Base-by-base conservation (phyloP, 2,888 invertebrate genomes). In the Agriopis aurantiaria region DNA sequence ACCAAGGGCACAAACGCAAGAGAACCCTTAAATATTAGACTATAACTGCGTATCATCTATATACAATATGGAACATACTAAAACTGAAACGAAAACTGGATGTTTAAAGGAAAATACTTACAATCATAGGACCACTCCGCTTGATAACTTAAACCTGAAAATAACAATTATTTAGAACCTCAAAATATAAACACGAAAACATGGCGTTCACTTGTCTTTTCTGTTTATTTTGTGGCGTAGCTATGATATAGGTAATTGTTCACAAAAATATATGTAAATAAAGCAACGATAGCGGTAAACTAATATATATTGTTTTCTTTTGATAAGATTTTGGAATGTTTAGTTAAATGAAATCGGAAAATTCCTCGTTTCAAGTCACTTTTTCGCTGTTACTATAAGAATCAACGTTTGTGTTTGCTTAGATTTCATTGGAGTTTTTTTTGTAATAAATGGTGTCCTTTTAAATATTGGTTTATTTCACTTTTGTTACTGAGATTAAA, bases 91-190 rank as follows among this genome's bases (percentile, higher is more conserved):
- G 17, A 23, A 23, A 0, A 23, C 17, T 43, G 8, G 8, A 10
- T 43, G 1, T 7, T 43, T 9, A 43, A 9, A 55, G 7, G 8
- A 53, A 57, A 58, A 64, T 72, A 89, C 89, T 89, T 78, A 92
- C 92, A 78, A n/a, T 83, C 81, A 66, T 92, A 91, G 0, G 87
- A 84, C 92, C 92, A 92, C 14, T 87, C 85, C 0, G 80, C 85
- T 70, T 84, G 86, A 9, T 75, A 76, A 65, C 84, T 86, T 43
- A 82, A 64, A 79, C 84, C 91, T 91, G 86, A 14, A 89, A 89
- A 79, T 83, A 80, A 75, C 69, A 65, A 58, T 11, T 23, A n/a
- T 3, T 58, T 56, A 41, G 8, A 33, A 46, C 33, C 23, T 12
- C 46, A 14, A 17, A 46, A 58, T 23, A 17, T 1, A 41, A 58